These are phyloP conservation scores for Xenops minutus DNA, from an alignment of 2,797 vertebrate species.

Conservation along the genomic window DNA sequence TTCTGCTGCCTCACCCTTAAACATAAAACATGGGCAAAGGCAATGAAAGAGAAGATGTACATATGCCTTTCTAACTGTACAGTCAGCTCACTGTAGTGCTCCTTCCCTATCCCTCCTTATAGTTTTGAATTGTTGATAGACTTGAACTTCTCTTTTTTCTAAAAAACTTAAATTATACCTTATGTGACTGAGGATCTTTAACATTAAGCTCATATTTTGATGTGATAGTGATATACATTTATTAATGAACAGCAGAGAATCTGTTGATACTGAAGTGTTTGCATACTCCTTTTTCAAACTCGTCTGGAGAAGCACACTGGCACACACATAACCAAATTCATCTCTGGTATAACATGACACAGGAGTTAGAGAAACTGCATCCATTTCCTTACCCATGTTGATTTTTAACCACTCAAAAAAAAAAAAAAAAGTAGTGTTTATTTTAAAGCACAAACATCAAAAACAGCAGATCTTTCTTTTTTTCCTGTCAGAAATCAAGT, in stretches of 20 bases:
- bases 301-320: background rate
- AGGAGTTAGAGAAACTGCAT: background rate
- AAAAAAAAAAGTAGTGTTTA: background rate
- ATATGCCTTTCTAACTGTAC: background rate
- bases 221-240: background rate
- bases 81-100: background rate
- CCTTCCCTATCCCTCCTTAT: background rate
- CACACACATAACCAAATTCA: background rate
- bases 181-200: background rate
- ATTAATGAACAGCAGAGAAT: background rate
- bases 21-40: background rate
- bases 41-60: background rate
- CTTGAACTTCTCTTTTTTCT: background rate
- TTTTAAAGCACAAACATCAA: background rate
- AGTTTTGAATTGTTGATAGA: background rate
- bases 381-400: background rate
- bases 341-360: background rate
- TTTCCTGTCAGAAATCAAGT: background rate
- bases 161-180: background rate
- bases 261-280: background rate
- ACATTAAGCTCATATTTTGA: background rate
- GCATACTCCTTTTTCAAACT: background rate
- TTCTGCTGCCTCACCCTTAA: slow-evolving; percentile 16
- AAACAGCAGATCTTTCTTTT: background rate
- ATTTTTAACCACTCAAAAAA: background rate